phyloP scores from a whole-genome alignment of 2,888 invertebrate genomes.

The Drosophila koepferae region DNA sequence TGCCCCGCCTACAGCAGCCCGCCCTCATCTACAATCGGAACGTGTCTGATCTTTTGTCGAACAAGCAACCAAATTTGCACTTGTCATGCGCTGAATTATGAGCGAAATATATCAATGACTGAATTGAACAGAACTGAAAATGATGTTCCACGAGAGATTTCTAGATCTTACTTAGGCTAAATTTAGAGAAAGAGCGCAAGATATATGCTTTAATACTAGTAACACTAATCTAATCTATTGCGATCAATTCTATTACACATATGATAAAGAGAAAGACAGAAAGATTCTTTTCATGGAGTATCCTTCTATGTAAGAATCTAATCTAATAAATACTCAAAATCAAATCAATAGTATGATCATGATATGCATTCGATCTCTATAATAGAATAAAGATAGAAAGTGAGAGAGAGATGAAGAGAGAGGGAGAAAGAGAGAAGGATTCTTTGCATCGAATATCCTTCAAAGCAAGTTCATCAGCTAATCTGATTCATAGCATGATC shows the following conservation, averaged over 20 bases:
- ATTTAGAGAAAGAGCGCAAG: not conserved
- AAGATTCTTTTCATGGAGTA: not conserved
- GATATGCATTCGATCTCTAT: no score
- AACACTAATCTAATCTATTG: not conserved
- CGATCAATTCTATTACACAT: not conserved
- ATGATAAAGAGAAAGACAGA: not conserved
- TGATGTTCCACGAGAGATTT: constrained; percentile 10
- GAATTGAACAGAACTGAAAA: constrained; percentile 13
- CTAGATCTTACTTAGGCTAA: not conserved
- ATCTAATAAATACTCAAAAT: not conserved
- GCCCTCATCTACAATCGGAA: constrained; percentile 24
- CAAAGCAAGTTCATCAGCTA: not conserved
- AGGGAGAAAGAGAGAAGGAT: not conserved
- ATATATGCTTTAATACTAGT: no score
- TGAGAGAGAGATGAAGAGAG: no score
- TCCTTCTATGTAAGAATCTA: not conserved
- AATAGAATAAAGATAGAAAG: no score
- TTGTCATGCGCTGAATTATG: constrained; percentile 72
- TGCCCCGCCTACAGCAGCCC: not conserved
- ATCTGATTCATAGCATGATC: not conserved
- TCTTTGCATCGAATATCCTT: not conserved
- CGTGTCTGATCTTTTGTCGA: constrained; percentile 75
- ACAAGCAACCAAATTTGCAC: constrained; percentile 77
- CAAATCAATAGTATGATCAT: no score
- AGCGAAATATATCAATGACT: constrained; percentile 34